Evolutionary conservation across 2,113 vertebrate genomes (phyloP).

Genomic region (Verasper variegatus): DNA sequence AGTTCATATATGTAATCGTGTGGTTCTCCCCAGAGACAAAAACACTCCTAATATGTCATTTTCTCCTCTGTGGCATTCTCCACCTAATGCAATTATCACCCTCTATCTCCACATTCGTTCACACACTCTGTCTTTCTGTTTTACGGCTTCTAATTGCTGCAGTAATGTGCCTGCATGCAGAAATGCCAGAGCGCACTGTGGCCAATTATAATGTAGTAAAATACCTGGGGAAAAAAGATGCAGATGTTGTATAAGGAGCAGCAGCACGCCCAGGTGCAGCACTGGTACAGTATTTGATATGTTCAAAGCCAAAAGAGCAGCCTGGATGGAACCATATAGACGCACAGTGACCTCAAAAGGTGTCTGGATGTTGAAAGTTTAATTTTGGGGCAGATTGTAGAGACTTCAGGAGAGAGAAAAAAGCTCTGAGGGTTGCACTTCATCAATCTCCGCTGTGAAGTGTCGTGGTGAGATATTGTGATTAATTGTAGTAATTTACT

Average conservation of each 20-base stretch:
- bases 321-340: neutral
- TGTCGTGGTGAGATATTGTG: conserved; percentile 25
- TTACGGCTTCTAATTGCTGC: conserved; percentile 23
- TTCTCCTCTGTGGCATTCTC: neutral
- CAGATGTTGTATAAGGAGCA: conserved; percentile 58
- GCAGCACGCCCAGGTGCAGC: neutral
- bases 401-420: neutral
- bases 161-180: conserved; percentile 30
- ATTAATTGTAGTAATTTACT: conserved; percentile 50
- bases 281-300: conserved; percentile 1
- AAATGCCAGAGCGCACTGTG: conserved; percentile 32
- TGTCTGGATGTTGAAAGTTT: neutral
- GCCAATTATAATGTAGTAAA: conserved; percentile 63
- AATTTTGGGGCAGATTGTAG: neutral
- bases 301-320: neutral
- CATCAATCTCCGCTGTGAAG: conserved; percentile 36
- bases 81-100: neutral
- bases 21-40: neutral
- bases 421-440: conserved; percentile 8
- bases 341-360: neutral
- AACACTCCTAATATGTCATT: neutral
- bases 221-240: conserved; percentile 46
- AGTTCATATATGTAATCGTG: neutral
- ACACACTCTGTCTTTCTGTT: conserved; percentile 2
- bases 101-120: neutral